Percentiles rank a stretch among this genome's conserved stretches.
Evolutionary conservation across 2,888 invertebrate genomes (phyloP).

Genomic region (Morinoia aosen): DNA sequence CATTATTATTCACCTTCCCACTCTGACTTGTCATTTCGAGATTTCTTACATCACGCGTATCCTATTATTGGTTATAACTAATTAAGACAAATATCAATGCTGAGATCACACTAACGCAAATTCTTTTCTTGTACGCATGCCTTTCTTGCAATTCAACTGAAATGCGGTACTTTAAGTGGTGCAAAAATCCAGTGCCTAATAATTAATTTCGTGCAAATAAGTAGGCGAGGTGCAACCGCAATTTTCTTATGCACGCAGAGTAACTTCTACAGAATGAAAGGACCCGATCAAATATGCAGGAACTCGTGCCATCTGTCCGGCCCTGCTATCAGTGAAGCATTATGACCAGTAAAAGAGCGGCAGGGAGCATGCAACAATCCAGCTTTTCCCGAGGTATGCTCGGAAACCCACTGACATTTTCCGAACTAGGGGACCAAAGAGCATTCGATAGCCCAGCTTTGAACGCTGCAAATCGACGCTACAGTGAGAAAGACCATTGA

Average conservation of each 20-base stretch:
- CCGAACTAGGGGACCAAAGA: not conserved
- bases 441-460: not conserved
- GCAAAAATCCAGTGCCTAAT: not conserved
- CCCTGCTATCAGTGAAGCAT: not conserved
- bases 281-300: not conserved
- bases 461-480: not conserved
- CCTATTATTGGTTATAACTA: not conserved
- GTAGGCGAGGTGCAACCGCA: not conserved
- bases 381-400: not conserved
- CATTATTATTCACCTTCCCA: not conserved
- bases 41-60: too few relatives aligned
- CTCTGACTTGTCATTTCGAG: not conserved
- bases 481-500: not conserved
- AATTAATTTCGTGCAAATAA: not conserved
- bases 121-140: not conserved
- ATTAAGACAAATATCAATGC: not conserved
- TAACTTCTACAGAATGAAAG: not conserved
- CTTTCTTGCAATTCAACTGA: not conserved
- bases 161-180: not conserved
- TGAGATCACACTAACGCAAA: not conserved
- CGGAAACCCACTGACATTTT: not conserved
- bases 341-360: not conserved
- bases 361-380: not conserved
- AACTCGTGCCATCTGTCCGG: not conserved
- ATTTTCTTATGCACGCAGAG: not conserved